Conservation (phyloP, 2,888 invertebrate species). For the Hypomecis punctinalis region DNA sequence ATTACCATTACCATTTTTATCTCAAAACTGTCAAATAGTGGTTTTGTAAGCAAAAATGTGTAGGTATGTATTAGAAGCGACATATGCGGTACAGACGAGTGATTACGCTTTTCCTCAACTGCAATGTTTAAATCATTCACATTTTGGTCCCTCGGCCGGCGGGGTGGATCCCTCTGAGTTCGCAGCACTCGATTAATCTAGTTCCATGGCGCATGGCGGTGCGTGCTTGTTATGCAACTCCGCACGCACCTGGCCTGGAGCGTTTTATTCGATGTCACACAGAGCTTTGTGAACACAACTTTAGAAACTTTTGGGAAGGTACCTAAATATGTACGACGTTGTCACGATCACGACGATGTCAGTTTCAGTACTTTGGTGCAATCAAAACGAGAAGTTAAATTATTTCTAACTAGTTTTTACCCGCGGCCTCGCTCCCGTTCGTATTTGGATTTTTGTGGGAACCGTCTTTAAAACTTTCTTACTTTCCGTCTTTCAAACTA, state of each 20-base stretch:
- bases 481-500: no score
- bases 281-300: neutral
- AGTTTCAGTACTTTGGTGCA: no score
- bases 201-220: constrained; percentile 1
- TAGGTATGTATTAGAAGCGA: neutral
- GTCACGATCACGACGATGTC: no score
- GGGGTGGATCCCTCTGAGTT: constrained; percentile 14
- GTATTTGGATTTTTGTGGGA: no score
- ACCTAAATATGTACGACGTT: no score
- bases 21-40: no score
- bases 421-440: no score
- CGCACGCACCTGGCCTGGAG: constrained; percentile 24
- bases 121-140: constrained; percentile 19
- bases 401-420: no score
- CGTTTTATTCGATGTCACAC: constrained; percentile 7
- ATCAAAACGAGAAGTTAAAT: no score
- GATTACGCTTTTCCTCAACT: constrained; percentile 1
- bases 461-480: no score
- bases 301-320: no score
- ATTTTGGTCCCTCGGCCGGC: constrained; percentile 3
- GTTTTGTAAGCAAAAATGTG: neutral
- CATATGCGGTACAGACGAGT: neutral
- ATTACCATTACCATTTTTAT: no score
- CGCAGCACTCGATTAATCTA: constrained; percentile 20
- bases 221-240: constrained; percentile 12